phyloP scores from a whole-genome alignment of 2,797 vertebrate species.

The Gobionotothen gibberifrons region DNA sequence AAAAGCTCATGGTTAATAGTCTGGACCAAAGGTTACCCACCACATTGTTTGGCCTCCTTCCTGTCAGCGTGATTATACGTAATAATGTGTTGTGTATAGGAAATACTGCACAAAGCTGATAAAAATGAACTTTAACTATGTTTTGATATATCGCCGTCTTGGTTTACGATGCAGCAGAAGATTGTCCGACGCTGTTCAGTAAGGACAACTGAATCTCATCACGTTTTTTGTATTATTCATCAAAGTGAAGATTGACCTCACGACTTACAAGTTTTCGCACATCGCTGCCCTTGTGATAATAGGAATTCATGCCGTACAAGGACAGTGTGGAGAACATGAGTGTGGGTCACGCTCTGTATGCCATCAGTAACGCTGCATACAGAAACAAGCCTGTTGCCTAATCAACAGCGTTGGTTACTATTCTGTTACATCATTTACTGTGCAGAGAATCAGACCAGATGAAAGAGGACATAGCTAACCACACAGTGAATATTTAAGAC shows the following conservation, averaged over 20 bases:
- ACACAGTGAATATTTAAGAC: constrained; percentile 6
- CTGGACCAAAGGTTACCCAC: neutral
- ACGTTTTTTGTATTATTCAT: neutral
- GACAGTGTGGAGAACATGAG: neutral
- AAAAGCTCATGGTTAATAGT: neutral
- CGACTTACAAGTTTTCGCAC: neutral
- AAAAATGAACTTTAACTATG: neutral
- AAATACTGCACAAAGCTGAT: too few species aligned
- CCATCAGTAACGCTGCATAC: neutral
- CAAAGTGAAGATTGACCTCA: neutral
- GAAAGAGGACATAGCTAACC: constrained; percentile 4
- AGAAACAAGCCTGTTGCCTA: neutral
- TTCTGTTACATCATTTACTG: neutral
- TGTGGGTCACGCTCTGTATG: neutral
- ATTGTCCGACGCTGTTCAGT: neutral
- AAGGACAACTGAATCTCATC: neutral
- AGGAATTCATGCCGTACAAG: neutral
- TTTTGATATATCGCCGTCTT: neutral
- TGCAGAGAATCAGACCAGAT: constrained; percentile 2
- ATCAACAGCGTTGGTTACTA: neutral
- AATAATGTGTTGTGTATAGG: too few species aligned
- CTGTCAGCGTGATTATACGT: neutral
- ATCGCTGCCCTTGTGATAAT: constrained; percentile 3
- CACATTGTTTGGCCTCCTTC: neutral
- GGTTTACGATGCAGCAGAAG: neutral